These are phyloP conservation scores for Bombylius major DNA, from an alignment of 2,888 invertebrate species.

Conservation along the genomic window DNA sequence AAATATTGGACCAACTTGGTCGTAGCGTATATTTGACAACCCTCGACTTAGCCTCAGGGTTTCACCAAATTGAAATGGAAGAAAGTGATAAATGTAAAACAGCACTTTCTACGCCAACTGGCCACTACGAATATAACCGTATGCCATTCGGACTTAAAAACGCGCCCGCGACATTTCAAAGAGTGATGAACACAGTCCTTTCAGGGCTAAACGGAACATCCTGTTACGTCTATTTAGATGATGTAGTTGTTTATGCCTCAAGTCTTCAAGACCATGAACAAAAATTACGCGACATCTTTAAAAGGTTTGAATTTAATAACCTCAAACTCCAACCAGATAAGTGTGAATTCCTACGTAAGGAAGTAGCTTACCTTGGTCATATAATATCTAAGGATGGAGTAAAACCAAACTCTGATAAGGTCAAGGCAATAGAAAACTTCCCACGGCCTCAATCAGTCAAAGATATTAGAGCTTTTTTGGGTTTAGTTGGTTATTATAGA, in stretches of 20 bases:
- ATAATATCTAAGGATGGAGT: slow-evolving; percentile 20
- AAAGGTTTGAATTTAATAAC: slow-evolving; percentile 14
- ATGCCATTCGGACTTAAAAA: slow-evolving; percentile 11
- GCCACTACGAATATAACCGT: slow-evolving; percentile 7
- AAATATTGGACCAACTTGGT: slow-evolving; percentile 13
- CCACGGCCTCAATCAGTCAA: slow-evolving; percentile 15
- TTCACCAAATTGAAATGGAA: slow-evolving; percentile 13
- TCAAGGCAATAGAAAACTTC: slow-evolving; percentile 16
- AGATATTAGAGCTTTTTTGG: slow-evolving; percentile 22
- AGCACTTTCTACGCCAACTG: slow-evolving; percentile 1
- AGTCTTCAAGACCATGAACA: too few species aligned
- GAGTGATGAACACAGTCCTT: slow-evolving; percentile 28
- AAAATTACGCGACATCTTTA: not conserved
- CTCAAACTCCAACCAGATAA: slow-evolving; percentile 18
- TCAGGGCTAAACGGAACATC: too few species aligned
- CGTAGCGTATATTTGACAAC: slow-evolving; percentile 11
- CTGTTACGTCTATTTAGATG: too few species aligned
- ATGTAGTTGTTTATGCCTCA: too few species aligned
- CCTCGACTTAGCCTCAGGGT: slow-evolving; percentile 11
- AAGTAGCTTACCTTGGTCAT: slow-evolving; percentile 18
- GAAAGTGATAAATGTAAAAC: slow-evolving; percentile 12
- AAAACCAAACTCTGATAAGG: slow-evolving; percentile 18
- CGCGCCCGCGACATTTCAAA: slow-evolving; percentile 26
- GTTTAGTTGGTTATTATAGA: slow-evolving; percentile 24
- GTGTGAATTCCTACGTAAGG: slow-evolving; percentile 17